These are phyloP conservation scores for Yoshiicerus persimilis DNA, from an alignment of 1,140 invertebrate genomes.

Conservation along the genomic window DNA sequence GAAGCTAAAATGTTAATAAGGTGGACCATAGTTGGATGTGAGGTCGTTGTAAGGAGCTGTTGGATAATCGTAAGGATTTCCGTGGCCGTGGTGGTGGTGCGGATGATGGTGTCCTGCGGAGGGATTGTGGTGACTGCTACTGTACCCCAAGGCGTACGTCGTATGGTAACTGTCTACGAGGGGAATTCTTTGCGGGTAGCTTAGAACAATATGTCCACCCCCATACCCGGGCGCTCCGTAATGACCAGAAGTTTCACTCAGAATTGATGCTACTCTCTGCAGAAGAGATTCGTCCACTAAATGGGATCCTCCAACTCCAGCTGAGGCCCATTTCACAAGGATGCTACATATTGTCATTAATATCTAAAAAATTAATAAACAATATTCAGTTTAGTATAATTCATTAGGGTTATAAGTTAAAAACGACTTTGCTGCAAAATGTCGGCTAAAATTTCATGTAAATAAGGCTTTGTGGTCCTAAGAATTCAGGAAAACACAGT, in stretches of 20 bases:
- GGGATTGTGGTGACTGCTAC: neutral
- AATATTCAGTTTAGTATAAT: neutral
- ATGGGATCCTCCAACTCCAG: neutral
- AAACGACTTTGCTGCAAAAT: too few species aligned
- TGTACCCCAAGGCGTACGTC: neutral
- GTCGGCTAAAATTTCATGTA: too few species aligned
- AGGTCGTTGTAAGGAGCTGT: neutral
- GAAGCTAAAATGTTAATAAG: slow-evolving; percentile 6
- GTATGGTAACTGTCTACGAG: neutral
- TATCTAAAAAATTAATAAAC: neutral
- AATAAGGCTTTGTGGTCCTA: too few species aligned
- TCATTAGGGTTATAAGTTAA: too few species aligned
- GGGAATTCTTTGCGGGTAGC: neutral
- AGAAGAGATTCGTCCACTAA: neutral
- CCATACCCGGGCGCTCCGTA: neutral
- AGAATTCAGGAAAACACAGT: too few species aligned
- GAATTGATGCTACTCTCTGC: neutral
- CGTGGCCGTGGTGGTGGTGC: neutral
- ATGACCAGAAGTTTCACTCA: neutral
- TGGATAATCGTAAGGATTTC: too few species aligned
- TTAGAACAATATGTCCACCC: neutral
- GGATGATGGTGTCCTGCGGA: neutral
- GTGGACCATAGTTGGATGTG: neutral
- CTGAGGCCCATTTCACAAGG: neutral
- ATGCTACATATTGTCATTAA: neutral